phyloP scores from a whole-genome alignment of 2,888 invertebrate genomes.

The Iphiclides podalirius region DNA sequence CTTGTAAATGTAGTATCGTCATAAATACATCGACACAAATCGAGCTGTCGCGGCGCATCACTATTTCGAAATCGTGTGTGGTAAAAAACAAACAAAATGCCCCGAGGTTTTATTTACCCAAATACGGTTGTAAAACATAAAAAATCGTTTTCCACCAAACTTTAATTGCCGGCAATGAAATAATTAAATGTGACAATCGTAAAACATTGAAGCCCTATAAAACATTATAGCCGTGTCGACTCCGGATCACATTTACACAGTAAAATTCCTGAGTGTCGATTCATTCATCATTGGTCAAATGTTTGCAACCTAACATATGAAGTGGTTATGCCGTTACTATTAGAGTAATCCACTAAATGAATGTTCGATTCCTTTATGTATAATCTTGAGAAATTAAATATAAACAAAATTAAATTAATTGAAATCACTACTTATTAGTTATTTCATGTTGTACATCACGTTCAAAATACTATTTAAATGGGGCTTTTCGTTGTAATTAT shows the following conservation, averaged over 20 bases:
- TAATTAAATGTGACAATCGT: constrained; percentile 79
- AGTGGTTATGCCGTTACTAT: too few species aligned
- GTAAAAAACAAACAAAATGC: constrained; percentile 70
- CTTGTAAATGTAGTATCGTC: constrained; percentile 23
- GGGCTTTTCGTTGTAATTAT: too few species aligned
- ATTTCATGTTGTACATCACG: too few species aligned
- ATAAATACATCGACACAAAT: constrained; percentile 39
- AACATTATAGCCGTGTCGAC: constrained; percentile 64
- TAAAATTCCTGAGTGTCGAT: constrained; percentile 35
- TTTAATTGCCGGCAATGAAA: constrained; percentile 78
- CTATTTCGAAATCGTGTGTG: constrained; percentile 70
- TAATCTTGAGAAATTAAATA: too few species aligned
- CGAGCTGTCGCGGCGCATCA: constrained; percentile 42
- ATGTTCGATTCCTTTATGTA: too few species aligned
- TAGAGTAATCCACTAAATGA: too few species aligned
- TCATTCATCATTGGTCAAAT: not conserved
- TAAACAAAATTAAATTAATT: too few species aligned
- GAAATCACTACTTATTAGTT: too few species aligned
- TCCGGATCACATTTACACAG: constrained; percentile 46
- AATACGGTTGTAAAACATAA: constrained; percentile 72
- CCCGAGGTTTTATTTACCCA: constrained; percentile 71
- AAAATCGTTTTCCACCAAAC: constrained; percentile 72
- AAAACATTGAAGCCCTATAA: constrained; percentile 69
- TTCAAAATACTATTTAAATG: too few species aligned
- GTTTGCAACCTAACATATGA: too few species aligned